Evolutionary conservation across 2,797 vertebrate genomes (phyloP), one percentile per base, ranked within the genome.

Genomic region (Orientallactaga sibirica): DNA sequence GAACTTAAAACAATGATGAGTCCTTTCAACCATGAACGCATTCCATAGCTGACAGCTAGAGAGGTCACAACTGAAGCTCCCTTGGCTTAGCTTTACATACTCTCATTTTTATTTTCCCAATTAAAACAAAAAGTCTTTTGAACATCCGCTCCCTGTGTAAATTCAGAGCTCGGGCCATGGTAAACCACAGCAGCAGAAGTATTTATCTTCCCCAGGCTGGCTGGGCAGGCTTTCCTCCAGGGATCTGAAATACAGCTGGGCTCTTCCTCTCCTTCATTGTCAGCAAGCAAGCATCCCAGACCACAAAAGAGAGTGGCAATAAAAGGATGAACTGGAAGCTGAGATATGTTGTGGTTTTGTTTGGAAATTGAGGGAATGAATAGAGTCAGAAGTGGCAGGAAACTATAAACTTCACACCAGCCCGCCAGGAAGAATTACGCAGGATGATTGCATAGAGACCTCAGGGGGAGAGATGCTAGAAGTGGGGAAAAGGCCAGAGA

Each of bases 151-250:
- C 94, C 97, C 97, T 97, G 96, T 95, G 97, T 97, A 98, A 96
- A 98, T 97, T 97, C 97, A 97, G 97, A 97, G 98, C 97, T 97
- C 86, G 88, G 98, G 97, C 95, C 88, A 75, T 78, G 96, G 97
- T 95, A 97, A 97, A 98, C 98, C 98, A 96, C 98, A 98, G 96
- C 37, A 20, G 97, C 96, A 97, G 96, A 96, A 97, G 92, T 96
- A 97, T 98, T 98, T 97, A 96, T 98, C 97, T 97, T 97, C 95
- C 96, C 88, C 97, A 92, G 96, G 96, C 93, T 95, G 87, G 97
- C 97, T 96, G 98, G 98, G 98, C 98, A 98, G 91, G 85, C 90
- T 81, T 93, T 84, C n/a, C 89, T 88, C 92, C 87, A 92, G 93
- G 93, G 76, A 96, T 97, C 75, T 92, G 96, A 97, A 97, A 94